Base-by-base conservation (phyloP, 1,140 invertebrate species). In the Drosophila littoralis region DNA sequence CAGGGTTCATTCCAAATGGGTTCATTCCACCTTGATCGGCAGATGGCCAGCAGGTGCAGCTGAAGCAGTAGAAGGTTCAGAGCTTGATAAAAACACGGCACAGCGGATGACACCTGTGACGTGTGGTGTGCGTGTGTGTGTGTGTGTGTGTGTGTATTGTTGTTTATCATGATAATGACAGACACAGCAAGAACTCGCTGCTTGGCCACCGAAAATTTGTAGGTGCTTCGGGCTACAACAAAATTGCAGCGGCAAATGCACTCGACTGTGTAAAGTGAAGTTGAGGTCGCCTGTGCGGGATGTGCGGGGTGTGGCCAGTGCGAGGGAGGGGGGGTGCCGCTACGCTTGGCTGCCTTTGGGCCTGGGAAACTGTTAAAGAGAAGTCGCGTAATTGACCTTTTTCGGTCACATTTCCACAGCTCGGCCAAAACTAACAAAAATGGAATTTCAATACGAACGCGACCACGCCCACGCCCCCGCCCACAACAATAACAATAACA, bases 371-470 rank as follows among this genome's bases (percentile, higher is more conserved):
- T 74, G 77, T 50, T 35, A 35, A 66, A 79, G 61, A 58, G 61
- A 86, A 88, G 72, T 83, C 79, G 83, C 77, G 69, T 72, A 86
- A 83, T 86, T 88, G 84, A 86, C 79, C 84, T 86, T 83, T 86
- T 88, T 79, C 43, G 73, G 63, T 65, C 22, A 77, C 52, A 67
- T 32, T 69, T 64, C 52, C 67, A 59, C 79, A 75, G 42, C 35
- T 35, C 8, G 42, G 42, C 46, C 46, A 52, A 54, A 48, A 64
- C 22, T 28, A 54, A 70, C 64, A 35, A 33, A 74, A 74, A 74
- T 69, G 51, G 28, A 43, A 75, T 70, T 75, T 70, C 45, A 65
- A 71, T 75, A 57, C 28, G 55, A 32, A 54, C 28, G 38, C 54
- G 13, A 63, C n/a, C 81, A 79, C 82, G 54, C 78, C 82, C 79